Percentiles rank a stretch among this genome's conserved stretches.
Evolutionary conservation across 2,113 vertebrate species (phyloP).

Genomic region (Cacatua alba): DNA sequence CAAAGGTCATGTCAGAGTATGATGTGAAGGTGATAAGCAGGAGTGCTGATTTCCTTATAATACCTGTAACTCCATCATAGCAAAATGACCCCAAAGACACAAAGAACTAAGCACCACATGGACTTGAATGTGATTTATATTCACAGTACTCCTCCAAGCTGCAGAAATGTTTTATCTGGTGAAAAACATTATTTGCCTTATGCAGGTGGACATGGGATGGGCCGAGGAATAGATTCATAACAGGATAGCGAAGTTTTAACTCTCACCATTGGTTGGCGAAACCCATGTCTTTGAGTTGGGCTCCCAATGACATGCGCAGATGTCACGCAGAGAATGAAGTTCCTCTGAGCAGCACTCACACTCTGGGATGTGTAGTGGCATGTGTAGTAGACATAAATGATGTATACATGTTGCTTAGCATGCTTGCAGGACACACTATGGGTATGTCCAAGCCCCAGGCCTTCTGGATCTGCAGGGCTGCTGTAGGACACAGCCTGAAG

Average conservation of each 20-base stretch:
- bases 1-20: neutral
- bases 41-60: neutral
- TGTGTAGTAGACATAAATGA: neutral
- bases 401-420: neutral
- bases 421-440: neutral
- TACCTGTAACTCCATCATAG: neutral
- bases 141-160: neutral
- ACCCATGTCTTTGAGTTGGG: neutral
- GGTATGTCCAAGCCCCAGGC: neutral
- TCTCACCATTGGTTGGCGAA: neutral
- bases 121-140: neutral
- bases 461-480: neutral
- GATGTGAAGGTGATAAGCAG: neutral
- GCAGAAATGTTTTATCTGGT: neutral
- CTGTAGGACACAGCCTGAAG: neutral
- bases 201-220: neutral
- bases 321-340: neutral
- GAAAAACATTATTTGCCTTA: neutral
- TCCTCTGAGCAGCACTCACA: neutral
- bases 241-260: neutral
- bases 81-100: neutral
- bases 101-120: neutral
- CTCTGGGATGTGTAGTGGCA: neutral
- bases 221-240: neutral
- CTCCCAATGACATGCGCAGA: neutral